Conservation (phyloP, 2,113 vertebrate genomes). For the Colaptes auratus region DNA sequence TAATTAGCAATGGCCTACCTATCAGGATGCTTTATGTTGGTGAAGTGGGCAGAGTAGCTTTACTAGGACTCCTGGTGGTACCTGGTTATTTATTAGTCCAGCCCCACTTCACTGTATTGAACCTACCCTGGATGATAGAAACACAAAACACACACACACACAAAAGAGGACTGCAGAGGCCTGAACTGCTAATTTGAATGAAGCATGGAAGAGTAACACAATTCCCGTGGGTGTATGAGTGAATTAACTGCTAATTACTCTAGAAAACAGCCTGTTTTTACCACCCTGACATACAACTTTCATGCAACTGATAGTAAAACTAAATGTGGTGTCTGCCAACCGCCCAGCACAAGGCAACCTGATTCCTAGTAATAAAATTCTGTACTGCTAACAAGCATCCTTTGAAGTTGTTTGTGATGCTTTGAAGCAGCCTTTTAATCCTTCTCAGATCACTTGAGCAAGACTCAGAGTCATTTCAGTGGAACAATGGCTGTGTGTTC, state of each 20-base stretch:
- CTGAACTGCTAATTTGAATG: neutral
- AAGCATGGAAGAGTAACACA: neutral
- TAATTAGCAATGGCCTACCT: neutral
- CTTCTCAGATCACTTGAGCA: neutral
- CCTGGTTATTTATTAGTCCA: neutral
- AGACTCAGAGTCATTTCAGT: neutral
- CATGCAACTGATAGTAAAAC: neutral
- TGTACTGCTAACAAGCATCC: neutral
- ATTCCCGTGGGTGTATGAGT: neutral
- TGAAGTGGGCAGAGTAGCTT: neutral
- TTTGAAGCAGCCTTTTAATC: neutral
- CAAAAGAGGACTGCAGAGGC: neutral
- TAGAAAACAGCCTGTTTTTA: neutral
- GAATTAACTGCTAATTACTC: neutral
- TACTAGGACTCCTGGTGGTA: neutral
- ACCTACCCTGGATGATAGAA: neutral
- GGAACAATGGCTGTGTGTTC: accelerated
- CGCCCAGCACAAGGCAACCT: neutral
- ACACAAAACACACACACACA: neutral
- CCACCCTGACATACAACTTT: neutral
- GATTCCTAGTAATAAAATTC: neutral
- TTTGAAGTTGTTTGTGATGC: neutral
- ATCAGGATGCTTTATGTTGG: neutral
- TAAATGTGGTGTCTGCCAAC: neutral
- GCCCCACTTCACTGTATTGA: neutral